Evolutionary conservation across 2,797 vertebrate species (phyloP), one percentile per base, ranked within the genome.

Genomic region (Apogon talboti): DNA sequence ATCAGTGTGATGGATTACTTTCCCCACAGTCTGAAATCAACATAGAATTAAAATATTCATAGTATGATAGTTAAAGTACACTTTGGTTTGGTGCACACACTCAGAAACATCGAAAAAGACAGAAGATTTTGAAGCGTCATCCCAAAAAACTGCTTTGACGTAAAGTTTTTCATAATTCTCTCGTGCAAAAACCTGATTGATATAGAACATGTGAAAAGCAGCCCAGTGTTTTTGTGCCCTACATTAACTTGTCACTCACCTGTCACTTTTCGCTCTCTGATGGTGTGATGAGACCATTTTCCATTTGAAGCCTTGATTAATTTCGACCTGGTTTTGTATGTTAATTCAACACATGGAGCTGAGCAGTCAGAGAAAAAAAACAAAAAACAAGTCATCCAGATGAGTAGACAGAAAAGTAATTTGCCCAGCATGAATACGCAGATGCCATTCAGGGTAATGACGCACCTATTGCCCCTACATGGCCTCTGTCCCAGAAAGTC

Each of bases 271-370:
- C 68, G 55, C 40, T 80, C 68, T 41, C 54, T 44, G 41, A 53
- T 0, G 30, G 52, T 24, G 30, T 59, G 65, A 16, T 2, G 19
- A 71, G 48, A 38, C 35, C 9, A 5, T 63, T 67, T 78, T 58
- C 49, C 58, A 45, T 72, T 58, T 69, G 55, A 14, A 14, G 48
- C 52, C 62, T 33, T 82, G 67, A 85, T 84, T 85, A 68, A 47
- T 35, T 69, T 53, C 82, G 78, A 85, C 76, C 75, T 85, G 19
- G 10, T 87, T 87, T 66, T 67, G 10, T 44, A 64, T 76, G 57
- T 57, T 60, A 82, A 87, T 83, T 53, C 54, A 59, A 47, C 51
- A 16, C 15, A 11, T 7, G 6, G 49, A 49, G 24, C n/a, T 13
- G 19, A 74, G 44, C 28, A 9, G 28, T 2, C 10, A 15, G 11